These are phyloP conservation scores for Acipenser ruthenus DNA, from an alignment of 2,797 vertebrate genomes.

Conservation along the genomic window DNA sequence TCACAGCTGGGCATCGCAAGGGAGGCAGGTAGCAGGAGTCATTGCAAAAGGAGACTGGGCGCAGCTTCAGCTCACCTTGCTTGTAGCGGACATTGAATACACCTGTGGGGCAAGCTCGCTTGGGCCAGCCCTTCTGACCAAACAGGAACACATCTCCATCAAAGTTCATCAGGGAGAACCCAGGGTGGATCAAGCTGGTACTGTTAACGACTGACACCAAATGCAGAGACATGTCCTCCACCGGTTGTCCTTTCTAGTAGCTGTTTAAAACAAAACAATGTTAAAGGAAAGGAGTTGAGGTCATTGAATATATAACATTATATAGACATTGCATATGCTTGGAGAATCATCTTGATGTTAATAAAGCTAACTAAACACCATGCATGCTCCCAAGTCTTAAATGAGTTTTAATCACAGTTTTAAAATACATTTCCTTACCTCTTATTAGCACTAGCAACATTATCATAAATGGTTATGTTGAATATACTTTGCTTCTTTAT, in stretches of 20 bases:
- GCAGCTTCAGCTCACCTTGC: constrained; percentile 69
- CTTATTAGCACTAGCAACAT: no score
- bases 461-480: no score
- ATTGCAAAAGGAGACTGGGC: constrained; percentile 74
- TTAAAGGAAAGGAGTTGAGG: not conserved
- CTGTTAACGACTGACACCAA: constrained; percentile 71
- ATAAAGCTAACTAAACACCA: no score
- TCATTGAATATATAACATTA: no score
- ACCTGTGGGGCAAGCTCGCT: constrained; percentile 88
- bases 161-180: constrained; percentile 85
- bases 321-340: no score
- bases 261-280: not conserved
- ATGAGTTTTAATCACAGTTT: no score
- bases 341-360: no score
- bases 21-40: constrained; percentile 90
- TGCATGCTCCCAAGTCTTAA: no score
- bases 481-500: no score
- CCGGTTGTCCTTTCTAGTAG: constrained; percentile 27
- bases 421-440: no score
- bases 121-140: constrained; percentile 97
- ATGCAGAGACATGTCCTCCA: constrained; percentile 69
- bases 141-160: constrained; percentile 79
- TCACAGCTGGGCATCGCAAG: constrained; percentile 78
- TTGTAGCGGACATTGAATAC: constrained; percentile 80
- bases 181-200: constrained; percentile 74